Evolutionary conservation across 2,113 vertebrate genomes (phyloP), one percentile per base, ranked within the genome.

Genomic region (Anhinga rufa): DNA sequence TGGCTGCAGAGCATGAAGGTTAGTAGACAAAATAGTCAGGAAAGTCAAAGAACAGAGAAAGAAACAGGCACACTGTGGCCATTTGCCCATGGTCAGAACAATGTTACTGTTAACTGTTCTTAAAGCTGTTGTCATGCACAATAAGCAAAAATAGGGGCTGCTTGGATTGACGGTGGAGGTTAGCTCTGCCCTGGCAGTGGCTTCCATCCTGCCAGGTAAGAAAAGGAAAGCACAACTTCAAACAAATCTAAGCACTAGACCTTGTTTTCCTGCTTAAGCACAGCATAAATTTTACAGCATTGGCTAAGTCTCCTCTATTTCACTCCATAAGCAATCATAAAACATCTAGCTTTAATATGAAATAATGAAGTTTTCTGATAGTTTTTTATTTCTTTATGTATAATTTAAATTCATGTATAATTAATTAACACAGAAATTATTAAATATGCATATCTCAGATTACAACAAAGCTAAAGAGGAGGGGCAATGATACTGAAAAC

Each of bases 291-390:
- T 87, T 72, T 65, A 60, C 11, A 84, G 44, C 36, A 81, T 14
- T 91, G 81, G 24, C 57, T 42, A 32, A 57, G 17, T 54, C 44
- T 87, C 52, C 24, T 31, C n/a, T 88, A 92, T 79, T 93, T 97
- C 70, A 82, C 44, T 92, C 76, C 71, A 12, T 72, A 83, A 96
- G 68, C 77, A 86, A 57, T 65, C 80, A 90, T 90, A 85, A 93
- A 93, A 75, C 87, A 82, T 92, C 89, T 62, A 85, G n/a, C 68
- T 81, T 57, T 60, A 38, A 58, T 82, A 96, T 95, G 17, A 96
- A 97, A 96, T 95, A 96, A 91, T 96, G 18, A 92, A 54, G 26
- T 85, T 89, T n/a, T 88, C 42, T 71, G 86, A 81, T 83, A 80
- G 40, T 65, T 94, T 95, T 82, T 82, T 8, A 92, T 81, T 88